These are phyloP conservation scores for Characodon lateralis DNA, from an alignment of 2,797 vertebrate species.

Conservation along the genomic window DNA sequence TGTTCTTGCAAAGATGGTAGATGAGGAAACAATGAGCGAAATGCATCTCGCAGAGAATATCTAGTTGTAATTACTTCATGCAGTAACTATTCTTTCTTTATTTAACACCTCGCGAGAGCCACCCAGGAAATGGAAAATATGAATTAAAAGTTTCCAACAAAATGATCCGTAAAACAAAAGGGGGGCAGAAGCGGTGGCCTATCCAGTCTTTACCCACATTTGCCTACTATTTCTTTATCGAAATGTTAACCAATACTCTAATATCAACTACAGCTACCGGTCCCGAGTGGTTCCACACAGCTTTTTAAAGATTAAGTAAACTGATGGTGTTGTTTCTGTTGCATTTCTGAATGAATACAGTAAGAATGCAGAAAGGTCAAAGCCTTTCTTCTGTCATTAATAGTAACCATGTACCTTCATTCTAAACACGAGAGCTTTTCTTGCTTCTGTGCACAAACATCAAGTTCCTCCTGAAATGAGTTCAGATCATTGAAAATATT, in stretches of 20 bases:
- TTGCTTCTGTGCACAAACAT: slow-evolving; percentile 8
- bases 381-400: not conserved
- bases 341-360: not conserved
- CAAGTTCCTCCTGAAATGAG: slow-evolving; percentile 31
- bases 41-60: not conserved
- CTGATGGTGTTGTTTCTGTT: slow-evolving; percentile 1
- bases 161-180: not conserved
- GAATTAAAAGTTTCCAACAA: not conserved
- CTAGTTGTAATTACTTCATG: not conserved
- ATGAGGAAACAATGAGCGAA: not conserved
- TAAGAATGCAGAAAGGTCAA: not conserved
- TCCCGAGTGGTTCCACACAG: not conserved
- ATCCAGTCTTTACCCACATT: not conserved
- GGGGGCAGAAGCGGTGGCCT: too few relatives aligned
- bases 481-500: slow-evolving; percentile 6
- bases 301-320: not conserved
- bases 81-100: not conserved
- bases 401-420: slow-evolving; percentile 10
- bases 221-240: not conserved
- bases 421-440: slow-evolving; percentile 20
- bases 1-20: slow-evolving; percentile 14
- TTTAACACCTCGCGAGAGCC: too few relatives aligned
- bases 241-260: not conserved
- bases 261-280: not conserved
- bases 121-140: not conserved